Evolutionary conservation across 1,140 invertebrate species (phyloP), one percentile per base, ranked within the genome.

Genomic region (Cyphomyrmex costatus): DNA sequence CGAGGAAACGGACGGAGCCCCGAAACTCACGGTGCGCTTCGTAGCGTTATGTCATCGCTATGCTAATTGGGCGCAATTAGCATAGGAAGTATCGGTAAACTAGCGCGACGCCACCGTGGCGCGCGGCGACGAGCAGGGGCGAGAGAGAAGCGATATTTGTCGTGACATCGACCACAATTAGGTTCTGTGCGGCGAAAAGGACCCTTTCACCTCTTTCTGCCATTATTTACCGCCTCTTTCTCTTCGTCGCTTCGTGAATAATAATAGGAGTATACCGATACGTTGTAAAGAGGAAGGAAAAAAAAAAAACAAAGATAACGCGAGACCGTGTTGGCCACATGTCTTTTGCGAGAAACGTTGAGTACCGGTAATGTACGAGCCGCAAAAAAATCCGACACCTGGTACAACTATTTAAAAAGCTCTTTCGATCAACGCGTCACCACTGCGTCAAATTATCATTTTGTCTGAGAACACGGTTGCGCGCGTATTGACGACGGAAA

Each of bases 21-120:
- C 74, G 71, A 53, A 88, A 90, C 60, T 85, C 74, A 85, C 79
- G 61, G 90, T 91, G 87, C 36, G 92, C 89, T 92, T 90, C 68
- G 79, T 63, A 53, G 86, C 88, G 87, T 92, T 93, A 93, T 91
- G 92, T 91, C 91, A 86, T 88, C 89, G 88, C 92, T 95, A 95
- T 95, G 94, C 94, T 95, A 95, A 95, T 95, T 95, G 93, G 85
- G 77, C 71, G 85, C 91, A 94, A 95, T 95, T 95, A 95, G 94
- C 94, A 95, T 95, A 94, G 93, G 93, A 95, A 95, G 93, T 93
- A 92, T 94, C 93, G 92, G 92, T 79, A 91, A 92, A 89, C 89
- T 80, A 85, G 86, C 91, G 82, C 86, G 87, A 86, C 87, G 88
- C 77, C 68, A 78, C 65, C 85, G 65, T 87, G 89, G 90, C 88